These are phyloP conservation scores for Drosophila histrio DNA, from an alignment of 2,888 invertebrate genomes.

Conservation along the genomic window DNA sequence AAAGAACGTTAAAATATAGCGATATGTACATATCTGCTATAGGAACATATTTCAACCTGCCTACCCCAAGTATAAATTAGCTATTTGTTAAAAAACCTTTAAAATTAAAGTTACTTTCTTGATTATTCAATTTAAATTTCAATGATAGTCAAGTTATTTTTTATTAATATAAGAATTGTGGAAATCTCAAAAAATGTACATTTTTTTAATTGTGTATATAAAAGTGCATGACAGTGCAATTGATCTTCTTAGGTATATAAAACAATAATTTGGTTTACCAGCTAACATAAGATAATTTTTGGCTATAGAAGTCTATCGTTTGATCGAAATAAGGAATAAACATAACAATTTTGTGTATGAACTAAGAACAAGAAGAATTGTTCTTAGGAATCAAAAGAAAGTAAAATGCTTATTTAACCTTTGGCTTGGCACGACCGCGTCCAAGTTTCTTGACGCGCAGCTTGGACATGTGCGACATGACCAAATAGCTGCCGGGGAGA, in stretches of 20 bases:
- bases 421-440: conserved; percentile 78
- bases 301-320: neutral
- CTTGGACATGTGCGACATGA: conserved; percentile 94
- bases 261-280: neutral
- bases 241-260: neutral
- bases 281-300: neutral
- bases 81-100: neutral
- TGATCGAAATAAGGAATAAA: neutral
- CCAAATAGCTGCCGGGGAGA: conserved; percentile 90
- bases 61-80: neutral
- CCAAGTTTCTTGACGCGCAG: conserved; percentile 89
- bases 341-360: neutral
- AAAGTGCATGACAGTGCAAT: conserved; percentile 11
- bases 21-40: no score
- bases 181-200: neutral
- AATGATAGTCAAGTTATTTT: neutral
- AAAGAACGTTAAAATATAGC: no score
- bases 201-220: neutral
- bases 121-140: neutral
- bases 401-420: conserved; percentile 23
- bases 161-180: neutral
- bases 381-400: neutral
- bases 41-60: no score
- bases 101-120: neutral
- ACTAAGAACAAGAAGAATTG: neutral